Conservation (phyloP, 2,113 vertebrate species). For the Sarotherodon lohbergeri region DNA sequence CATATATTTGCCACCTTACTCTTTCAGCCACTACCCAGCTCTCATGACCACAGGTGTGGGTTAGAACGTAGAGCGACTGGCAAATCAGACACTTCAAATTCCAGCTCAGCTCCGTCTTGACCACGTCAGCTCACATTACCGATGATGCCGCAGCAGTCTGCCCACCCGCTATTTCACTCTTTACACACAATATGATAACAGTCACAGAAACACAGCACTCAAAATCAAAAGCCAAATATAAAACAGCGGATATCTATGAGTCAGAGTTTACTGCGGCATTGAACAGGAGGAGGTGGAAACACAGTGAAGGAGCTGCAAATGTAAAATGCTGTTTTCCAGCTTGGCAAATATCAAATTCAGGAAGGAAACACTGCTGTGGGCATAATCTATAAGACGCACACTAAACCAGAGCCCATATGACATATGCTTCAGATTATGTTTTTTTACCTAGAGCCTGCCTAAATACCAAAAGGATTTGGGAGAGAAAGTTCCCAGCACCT, state of each 20-base stretch:
- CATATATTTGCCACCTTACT: neutral
- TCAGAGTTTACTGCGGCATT: neutral
- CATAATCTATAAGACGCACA: neutral
- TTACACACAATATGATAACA: neutral
- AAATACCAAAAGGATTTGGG: constrained; percentile 20
- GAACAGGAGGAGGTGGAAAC: neutral
- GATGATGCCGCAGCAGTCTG: neutral
- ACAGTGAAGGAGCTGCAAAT: neutral
- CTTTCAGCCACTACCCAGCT: neutral
- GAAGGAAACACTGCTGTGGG: neutral
- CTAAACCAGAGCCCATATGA: neutral
- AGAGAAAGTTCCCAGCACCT: constrained; percentile 41
- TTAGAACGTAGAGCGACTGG: neutral
- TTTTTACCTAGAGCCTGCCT: neutral
- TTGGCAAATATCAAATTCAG: neutral
- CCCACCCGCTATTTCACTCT: neutral
- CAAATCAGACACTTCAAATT: neutral
- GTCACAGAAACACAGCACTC: neutral
- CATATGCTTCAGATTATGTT: constrained; percentile 36
- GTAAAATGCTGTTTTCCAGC: neutral
- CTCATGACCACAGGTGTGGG: neutral
- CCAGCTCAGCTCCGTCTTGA: neutral
- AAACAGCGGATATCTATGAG: neutral
- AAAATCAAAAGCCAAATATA: neutral
- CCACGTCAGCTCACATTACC: neutral